Base-by-base conservation (phyloP, 2,888 invertebrate species). In the Exephanes ischioxanthus region DNA sequence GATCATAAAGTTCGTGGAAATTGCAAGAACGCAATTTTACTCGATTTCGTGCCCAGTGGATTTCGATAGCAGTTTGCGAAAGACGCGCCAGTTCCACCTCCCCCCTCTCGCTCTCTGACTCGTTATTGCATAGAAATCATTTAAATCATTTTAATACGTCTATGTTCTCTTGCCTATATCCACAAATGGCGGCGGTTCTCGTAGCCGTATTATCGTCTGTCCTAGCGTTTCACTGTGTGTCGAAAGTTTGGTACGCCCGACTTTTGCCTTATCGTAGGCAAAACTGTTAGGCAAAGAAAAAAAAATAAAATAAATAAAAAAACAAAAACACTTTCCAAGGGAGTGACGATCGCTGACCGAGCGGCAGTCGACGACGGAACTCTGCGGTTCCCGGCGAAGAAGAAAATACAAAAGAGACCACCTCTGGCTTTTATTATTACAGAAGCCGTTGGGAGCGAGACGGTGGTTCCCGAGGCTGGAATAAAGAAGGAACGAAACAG, bases 351-450 rank as follows among this genome's bases (percentile, higher is more conserved):
- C 45, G 45, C 16, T 16, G 45, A 48, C 45, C 45, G 16, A 19
- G 16, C n/a, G 16, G 19, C 66, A 6, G 41, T 68, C 68, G 55
- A 41, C 55, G 77, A 67, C 67, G 51, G 37, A 58, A 61, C 45
- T 48, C 16, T 48, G 45, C 16, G 70, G 51, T 30, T 48, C n/a
- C 63, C 30, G 75, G 66, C 45, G 61, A 26, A 33, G 67, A 77
- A 68, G 55, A 26, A 53, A 77, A 41, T 41, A 66, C 66, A 58
- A 55, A 55, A 41, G 58, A 48, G 45, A 48, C 45, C 45, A 5
- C 37, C 76, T 53, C 70, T 33, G 61, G 76, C 70, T 82, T 77
- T 82, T 77, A 82, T 82, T 82, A 82, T 77, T 77, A 77, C 53
- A 33, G 70, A 76, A 76, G 22, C 19, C 14, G 66, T 61, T 51